Conservation (phyloP, 2,888 invertebrate species). For the Agapetus fuscipes region DNA sequence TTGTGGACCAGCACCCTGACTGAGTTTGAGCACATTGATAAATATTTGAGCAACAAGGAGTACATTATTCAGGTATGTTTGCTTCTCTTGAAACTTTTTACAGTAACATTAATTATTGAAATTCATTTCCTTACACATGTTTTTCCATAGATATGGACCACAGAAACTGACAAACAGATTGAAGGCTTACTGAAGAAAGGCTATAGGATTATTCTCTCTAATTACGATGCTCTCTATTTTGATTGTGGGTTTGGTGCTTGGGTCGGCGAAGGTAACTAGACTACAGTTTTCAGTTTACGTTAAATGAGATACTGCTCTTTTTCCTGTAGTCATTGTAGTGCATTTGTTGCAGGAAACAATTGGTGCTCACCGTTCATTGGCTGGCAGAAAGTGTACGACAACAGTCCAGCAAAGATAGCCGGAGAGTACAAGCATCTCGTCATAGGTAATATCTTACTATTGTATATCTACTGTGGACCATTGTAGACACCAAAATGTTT, state of each 20-base stretch:
- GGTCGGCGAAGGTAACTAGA: constrained; percentile 52
- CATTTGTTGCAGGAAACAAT: constrained; percentile 55
- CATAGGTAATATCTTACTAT: constrained; percentile 42
- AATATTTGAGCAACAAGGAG: constrained; percentile 58
- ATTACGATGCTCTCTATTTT: constrained; percentile 77
- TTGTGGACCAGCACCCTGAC: constrained; percentile 79
- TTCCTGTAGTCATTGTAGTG: too few relatives aligned
- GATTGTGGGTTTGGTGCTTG: constrained; percentile 81
- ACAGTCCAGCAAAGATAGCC: constrained; percentile 56
- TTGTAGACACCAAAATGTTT: too few relatives aligned
- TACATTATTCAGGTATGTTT: constrained; percentile 65
- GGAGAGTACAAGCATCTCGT: constrained; percentile 41
- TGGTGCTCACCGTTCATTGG: constrained; percentile 89
- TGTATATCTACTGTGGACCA: too few relatives aligned
- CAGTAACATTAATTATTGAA: too few relatives aligned
- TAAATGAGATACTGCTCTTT: too few relatives aligned
- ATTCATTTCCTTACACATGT: too few relatives aligned
- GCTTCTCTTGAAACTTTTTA: too few relatives aligned
- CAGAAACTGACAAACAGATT: constrained; percentile 53
- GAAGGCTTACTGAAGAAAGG: constrained; percentile 59
- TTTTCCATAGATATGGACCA: constrained; percentile 74
- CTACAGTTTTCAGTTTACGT: too few relatives aligned
- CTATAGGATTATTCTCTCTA: constrained; percentile 70
- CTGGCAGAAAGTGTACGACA: constrained; percentile 80
- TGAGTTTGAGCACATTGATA: constrained; percentile 50